Evolutionary conservation across 2,888 invertebrate genomes (phyloP).

Genomic region (Philonicus albiceps): DNA sequence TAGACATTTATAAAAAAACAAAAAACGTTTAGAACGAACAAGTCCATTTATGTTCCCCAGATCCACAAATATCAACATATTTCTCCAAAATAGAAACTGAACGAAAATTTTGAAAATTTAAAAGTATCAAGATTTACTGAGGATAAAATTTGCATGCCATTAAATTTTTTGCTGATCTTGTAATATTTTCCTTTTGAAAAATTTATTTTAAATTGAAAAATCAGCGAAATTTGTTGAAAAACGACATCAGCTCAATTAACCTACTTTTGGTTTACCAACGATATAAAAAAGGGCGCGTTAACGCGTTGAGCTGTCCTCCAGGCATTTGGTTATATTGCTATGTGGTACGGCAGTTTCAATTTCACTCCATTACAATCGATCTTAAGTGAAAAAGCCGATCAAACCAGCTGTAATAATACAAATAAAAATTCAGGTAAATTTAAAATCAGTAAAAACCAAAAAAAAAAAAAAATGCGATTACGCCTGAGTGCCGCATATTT

Average conservation of each 20-base stretch:
- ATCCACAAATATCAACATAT: too few relatives aligned
- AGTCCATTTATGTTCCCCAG: too few relatives aligned
- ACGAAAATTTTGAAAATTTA: too few relatives aligned
- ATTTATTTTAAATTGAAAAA: not conserved
- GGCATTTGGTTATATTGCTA: not conserved
- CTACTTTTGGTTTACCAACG: not conserved
- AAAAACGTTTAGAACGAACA: too few relatives aligned
- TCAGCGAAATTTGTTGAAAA: not conserved
- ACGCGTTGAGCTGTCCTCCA: not conserved
- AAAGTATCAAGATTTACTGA: too few relatives aligned
- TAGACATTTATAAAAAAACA: too few relatives aligned
- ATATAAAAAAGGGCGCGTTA: not conserved
- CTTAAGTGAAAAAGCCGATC: not conserved
- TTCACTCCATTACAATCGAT: not conserved
- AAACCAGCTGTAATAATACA: not conserved
- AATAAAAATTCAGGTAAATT: not conserved
- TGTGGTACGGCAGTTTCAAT: not conserved
- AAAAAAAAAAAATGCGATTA: not conserved
- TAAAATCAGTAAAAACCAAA: too few relatives aligned
- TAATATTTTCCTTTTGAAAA: too few relatives aligned
- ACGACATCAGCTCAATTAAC: not conserved
- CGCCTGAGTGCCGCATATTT: not conserved
- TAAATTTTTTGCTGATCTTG: not conserved
- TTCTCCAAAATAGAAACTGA: too few relatives aligned
- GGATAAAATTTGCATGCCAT: not conserved